Conservation (phyloP, 2,797 vertebrate species). For the Diplodus puntazzo region DNA sequence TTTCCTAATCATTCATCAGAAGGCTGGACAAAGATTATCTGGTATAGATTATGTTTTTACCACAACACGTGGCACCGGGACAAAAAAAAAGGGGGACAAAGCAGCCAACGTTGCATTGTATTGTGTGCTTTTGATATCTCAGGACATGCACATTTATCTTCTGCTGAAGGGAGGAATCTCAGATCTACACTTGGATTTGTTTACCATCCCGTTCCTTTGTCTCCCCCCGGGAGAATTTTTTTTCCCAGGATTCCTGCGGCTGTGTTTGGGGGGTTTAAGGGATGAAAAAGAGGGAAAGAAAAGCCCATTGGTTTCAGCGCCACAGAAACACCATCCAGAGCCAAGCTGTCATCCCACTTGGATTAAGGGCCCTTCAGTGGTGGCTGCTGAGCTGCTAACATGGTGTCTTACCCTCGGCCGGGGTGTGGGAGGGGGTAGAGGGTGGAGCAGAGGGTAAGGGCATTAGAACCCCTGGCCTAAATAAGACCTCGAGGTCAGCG, state of each 20-base stretch:
- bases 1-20: slow-evolving; percentile 81
- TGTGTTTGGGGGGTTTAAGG: slow-evolving; percentile 74
- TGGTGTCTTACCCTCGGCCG: slow-evolving; percentile 65
- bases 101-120: slow-evolving; percentile 40
- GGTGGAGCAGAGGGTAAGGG: slow-evolving; percentile 61
- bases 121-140: slow-evolving; percentile 53
- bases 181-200: slow-evolving; percentile 75
- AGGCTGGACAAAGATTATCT: slow-evolving; percentile 82
- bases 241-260: slow-evolving; percentile 81
- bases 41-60: slow-evolving; percentile 81
- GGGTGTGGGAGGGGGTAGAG: slow-evolving; percentile 62
- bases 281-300: slow-evolving; percentile 80
- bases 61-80: slow-evolving; percentile 60
- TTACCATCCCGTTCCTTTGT: slow-evolving; percentile 79
- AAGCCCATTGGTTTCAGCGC: slow-evolving; percentile 84
- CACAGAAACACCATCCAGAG: slow-evolving; percentile 78
- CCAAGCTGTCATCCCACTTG: slow-evolving; percentile 83
- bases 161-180: slow-evolving; percentile 64
- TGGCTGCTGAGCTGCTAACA: slow-evolving; percentile 77
- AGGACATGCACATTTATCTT: slow-evolving; percentile 62
- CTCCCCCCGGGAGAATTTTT: slow-evolving; percentile 58
- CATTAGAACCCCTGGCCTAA: slow-evolving; percentile 75
- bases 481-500: slow-evolving; percentile 81
- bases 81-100: slow-evolving; percentile 38
- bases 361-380: slow-evolving; percentile 84